These are phyloP conservation scores for Polypterus senegalus DNA, from an alignment of 2,113 vertebrate genomes.

Conservation along the genomic window DNA sequence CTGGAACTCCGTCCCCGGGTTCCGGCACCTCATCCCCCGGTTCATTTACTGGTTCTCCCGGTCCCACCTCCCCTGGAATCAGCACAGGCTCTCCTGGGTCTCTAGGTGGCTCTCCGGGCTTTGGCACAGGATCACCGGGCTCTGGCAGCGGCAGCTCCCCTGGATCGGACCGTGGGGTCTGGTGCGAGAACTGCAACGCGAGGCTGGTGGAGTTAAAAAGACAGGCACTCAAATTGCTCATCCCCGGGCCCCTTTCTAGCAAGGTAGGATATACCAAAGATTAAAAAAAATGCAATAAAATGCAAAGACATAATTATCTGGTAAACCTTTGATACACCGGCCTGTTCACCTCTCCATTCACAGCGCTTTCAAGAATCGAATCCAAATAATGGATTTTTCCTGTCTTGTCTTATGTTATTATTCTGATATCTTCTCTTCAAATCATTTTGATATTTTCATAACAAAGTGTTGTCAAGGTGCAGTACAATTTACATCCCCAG, in stretches of 20 bases:
- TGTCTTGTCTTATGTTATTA: too few species aligned
- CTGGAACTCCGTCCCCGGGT: slow-evolving; percentile 80
- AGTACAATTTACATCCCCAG: too few species aligned
- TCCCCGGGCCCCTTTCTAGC: slow-evolving; percentile 75
- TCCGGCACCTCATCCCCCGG: slow-evolving; percentile 88
- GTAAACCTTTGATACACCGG: too few species aligned
- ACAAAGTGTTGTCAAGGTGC: too few species aligned
- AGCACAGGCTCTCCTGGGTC: slow-evolving; percentile 83
- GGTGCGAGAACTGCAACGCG: slow-evolving; percentile 90
- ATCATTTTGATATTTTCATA: too few species aligned
- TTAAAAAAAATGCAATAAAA: too few species aligned
- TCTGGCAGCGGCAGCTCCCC: slow-evolving; percentile 89
- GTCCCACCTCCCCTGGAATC: slow-evolving; percentile 80
- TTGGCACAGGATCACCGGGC: slow-evolving; percentile 73
- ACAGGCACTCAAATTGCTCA: slow-evolving; percentile 80
- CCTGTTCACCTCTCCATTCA: too few species aligned
- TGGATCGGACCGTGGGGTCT: slow-evolving; percentile 80
- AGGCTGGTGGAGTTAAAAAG: slow-evolving; percentile 87
- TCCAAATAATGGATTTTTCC: too few species aligned
- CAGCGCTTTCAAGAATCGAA: too few species aligned
- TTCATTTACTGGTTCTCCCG: slow-evolving; percentile 79
- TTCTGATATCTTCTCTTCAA: too few species aligned
- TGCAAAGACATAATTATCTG: too few species aligned
- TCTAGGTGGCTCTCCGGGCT: slow-evolving; percentile 82
- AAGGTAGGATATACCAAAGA: slow-evolving; percentile 54